Percentiles rank a stretch among this genome's conserved stretches.
phyloP scores from a whole-genome alignment of 1,140 invertebrate species.

The Odontomachus brunneus region DNA sequence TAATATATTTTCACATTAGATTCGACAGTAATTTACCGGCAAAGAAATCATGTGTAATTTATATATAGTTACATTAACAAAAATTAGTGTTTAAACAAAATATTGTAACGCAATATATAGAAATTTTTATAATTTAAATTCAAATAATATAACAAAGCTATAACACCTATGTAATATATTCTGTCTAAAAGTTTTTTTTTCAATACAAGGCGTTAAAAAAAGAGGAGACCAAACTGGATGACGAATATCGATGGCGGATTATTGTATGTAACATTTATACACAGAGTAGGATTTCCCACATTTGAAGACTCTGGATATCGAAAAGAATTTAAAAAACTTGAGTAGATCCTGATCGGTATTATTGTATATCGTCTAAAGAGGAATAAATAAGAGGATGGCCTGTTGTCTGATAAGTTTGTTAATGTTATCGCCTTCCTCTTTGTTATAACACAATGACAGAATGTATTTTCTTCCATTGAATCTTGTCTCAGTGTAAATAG shows the following conservation, averaged over 20 bases:
- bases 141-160: too few species aligned
- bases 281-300: conserved; percentile 82
- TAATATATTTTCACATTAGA: too few species aligned
- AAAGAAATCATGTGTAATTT: too few species aligned
- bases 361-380: conserved; percentile 73
- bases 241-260: conserved; percentile 76
- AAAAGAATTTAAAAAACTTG: conserved; percentile 72
- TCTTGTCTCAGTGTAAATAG: conserved; percentile 65
- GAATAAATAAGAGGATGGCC: conserved; percentile 84
- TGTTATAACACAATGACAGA: conserved; percentile 88
- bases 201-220: too few species aligned
- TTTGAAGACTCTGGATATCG: conserved; percentile 81
- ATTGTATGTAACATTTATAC: conserved; percentile 81
- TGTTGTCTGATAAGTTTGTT: conserved; percentile 87
- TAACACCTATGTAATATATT: too few species aligned
- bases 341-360: conserved; percentile 81
- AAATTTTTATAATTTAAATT: too few species aligned
- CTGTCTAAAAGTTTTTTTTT: too few species aligned
- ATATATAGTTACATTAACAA: too few species aligned
- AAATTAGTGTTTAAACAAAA: too few species aligned
- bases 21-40: too few species aligned
- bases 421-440: conserved; percentile 88
- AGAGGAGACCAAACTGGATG: too few species aligned
- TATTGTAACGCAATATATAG: too few species aligned
- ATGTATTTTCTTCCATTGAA: conserved; percentile 89